Conservation (phyloP, 2,888 invertebrate genomes). For the Romanomermis culicivorax region DNA sequence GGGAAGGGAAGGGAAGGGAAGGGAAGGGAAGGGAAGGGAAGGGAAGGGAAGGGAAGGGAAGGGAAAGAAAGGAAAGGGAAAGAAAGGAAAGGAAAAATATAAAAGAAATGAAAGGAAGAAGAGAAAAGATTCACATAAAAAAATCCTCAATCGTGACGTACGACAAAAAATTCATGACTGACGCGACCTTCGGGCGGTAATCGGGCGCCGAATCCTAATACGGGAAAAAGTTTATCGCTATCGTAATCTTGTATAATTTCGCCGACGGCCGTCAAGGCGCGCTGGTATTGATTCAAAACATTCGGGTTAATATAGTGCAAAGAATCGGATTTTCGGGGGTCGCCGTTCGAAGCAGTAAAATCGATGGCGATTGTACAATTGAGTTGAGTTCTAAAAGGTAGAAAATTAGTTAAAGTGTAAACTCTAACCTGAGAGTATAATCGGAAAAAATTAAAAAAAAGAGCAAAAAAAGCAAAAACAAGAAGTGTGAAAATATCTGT, state of each 20-base stretch:
- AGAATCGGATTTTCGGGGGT: slow-evolving; percentile 27
- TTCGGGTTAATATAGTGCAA: slow-evolving; percentile 32
- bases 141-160: no score
- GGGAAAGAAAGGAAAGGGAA: no score
- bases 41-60: no score
- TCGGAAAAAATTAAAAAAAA: background rate
- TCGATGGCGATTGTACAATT: slow-evolving; percentile 35
- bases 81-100: no score
- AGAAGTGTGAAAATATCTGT: background rate
- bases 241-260: slow-evolving; percentile 34
- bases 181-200: slow-evolving; percentile 35
- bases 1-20: no score
- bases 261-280: slow-evolving; percentile 34
- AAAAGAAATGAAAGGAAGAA: no score
- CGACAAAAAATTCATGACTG: slow-evolving; percentile 36
- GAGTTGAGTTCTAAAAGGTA: slow-evolving; percentile 30
- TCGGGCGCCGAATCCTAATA: slow-evolving; percentile 37
- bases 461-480: background rate
- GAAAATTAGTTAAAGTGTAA: background rate
- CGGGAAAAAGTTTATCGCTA: slow-evolving; percentile 38
- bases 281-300: slow-evolving; percentile 34
- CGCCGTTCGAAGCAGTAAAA: slow-evolving; percentile 35
- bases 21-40: no score
- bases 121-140: no score
- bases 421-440: background rate